Percentiles rank a stretch among this genome's conserved stretches.
phyloP scores from a whole-genome alignment of 1,140 invertebrate species.

The Archegozetes longisetosus region DNA sequence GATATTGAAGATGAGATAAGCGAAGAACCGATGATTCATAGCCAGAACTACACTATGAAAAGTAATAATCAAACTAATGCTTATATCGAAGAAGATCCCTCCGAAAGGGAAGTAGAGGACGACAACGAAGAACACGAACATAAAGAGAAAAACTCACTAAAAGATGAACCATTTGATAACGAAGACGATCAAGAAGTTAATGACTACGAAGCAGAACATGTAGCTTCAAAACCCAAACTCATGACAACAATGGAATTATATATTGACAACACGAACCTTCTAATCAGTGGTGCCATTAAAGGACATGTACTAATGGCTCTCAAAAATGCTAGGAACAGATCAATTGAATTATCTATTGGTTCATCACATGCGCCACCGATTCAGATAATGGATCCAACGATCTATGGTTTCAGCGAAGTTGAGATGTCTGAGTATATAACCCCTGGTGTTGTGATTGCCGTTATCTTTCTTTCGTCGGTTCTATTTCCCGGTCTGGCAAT shows the following conservation, averaged over 20 bases:
- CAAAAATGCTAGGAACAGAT: not conserved
- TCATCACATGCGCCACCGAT: not conserved
- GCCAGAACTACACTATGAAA: not conserved
- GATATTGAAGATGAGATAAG: not conserved
- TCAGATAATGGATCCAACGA: not conserved
- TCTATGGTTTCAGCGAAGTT: not conserved
- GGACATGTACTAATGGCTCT: not conserved
- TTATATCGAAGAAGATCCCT: not conserved
- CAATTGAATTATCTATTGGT: not conserved
- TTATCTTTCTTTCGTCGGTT: not conserved
- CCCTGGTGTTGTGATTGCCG: not conserved
- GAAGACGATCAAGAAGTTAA: not conserved
- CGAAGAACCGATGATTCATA: not conserved
- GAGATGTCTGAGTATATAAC: conserved; percentile 6
- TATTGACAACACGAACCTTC: conserved; percentile 7
- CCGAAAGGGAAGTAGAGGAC: not conserved
- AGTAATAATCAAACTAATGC: not conserved
- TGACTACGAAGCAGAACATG: not conserved
- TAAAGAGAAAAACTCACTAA: not conserved
- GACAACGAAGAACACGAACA: not conserved
- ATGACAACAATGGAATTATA: conserved; percentile 5
- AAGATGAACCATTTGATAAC: not conserved
- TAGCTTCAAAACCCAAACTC: conserved; percentile 2
- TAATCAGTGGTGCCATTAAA: conserved; percentile 7
- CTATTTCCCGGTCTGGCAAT: not conserved